Evolutionary conservation across 2,888 invertebrate species (phyloP).

Genomic region (Scaptomyza flava): DNA sequence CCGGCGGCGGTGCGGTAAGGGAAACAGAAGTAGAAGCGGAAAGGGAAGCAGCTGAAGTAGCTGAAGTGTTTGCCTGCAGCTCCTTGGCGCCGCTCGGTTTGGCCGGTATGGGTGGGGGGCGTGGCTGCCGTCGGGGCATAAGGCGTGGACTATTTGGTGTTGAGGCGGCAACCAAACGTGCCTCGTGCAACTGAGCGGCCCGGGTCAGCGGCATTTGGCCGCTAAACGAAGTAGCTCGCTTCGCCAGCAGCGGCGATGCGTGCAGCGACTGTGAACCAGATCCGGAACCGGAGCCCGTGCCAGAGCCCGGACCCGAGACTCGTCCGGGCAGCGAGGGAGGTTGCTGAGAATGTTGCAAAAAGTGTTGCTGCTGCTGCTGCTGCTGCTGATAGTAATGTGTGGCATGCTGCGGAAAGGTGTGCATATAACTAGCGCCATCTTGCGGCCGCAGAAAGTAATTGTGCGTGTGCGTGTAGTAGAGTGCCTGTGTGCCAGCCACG

Average conservation of each 20-base stretch:
- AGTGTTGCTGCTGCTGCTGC: slow-evolving; percentile 52
- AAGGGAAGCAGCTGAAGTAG: slow-evolving; percentile 42
- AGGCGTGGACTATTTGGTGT: slow-evolving; percentile 91
- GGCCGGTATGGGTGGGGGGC: slow-evolving; percentile 83
- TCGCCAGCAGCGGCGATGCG: slow-evolving; percentile 81
- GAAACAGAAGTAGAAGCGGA: slow-evolving; percentile 5
- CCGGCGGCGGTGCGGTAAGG: not conserved
- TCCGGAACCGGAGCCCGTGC: slow-evolving; percentile 41
- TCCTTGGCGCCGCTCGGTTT: slow-evolving; percentile 68
- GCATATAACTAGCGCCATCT: slow-evolving; percentile 75
- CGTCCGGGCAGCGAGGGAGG: slow-evolving; percentile 59
- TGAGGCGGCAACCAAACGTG: slow-evolving; percentile 82
- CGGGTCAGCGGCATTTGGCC: slow-evolving; percentile 79
- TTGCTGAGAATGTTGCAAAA: slow-evolving; percentile 54
- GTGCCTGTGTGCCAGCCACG: slow-evolving; percentile 59
- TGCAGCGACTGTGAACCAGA: slow-evolving; percentile 78
- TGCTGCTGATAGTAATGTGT: slow-evolving; percentile 57
- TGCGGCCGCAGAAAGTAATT: slow-evolving; percentile 77
- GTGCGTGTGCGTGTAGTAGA: slow-evolving; percentile 67
- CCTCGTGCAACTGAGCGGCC: slow-evolving; percentile 60
- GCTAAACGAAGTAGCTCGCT: slow-evolving; percentile 82
- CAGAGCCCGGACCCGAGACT: slow-evolving; percentile 41
- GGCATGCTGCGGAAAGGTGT: slow-evolving; percentile 82
- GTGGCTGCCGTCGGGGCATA: slow-evolving; percentile 86
- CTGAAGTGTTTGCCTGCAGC: slow-evolving; percentile 47